Base-by-base conservation (phyloP, 2,113 vertebrate species). In the Notothenia coriiceps region DNA sequence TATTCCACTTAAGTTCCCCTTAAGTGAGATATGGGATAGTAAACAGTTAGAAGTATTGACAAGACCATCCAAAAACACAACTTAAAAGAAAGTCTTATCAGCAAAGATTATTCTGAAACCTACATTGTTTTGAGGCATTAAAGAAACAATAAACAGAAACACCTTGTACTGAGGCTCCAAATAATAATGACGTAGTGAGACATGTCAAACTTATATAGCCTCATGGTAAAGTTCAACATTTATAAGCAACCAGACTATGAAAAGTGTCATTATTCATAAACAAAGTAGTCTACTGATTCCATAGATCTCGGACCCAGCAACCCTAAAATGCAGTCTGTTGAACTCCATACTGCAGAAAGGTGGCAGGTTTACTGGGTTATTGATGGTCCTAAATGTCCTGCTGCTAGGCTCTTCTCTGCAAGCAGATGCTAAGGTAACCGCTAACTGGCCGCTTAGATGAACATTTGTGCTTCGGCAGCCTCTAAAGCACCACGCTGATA, bases 381-480 rank as follows among this genome's bases (percentile, higher is more conserved):
- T 82, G 69, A 90, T 87, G 73, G 74, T 76, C 73, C 82, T 80
- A 84, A 83, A 88, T 52, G 51, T 83, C 72, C 72, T 84, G 83
- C 88, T 89, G 88, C 63, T 80, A 91, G 82, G 79, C 80, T 83
- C 55, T 61, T 84, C 80, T 78, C 64, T 84, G 68, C 54, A 75
- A 91, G 74, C 91, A 93, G 90, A 87, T 93, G 92, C 86, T 72
- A 64, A 60, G 80, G 78, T 88, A 91, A 83, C 87, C 68, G 47
- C 87, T 90, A 90, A 91, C 91, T 92, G 87, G 86, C 80, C 74
- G 70, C 88, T 91, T 78, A 90, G 87, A 88, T 85, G 86, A 91
- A 85, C 89, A 90, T 91, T 92, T 89, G 86, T 91, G 88, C 74
- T 66, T 40, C 78, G 76, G 73, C 82, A 80, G 86, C 82, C 87